Evolutionary conservation across 2,888 invertebrate genomes (phyloP), one percentile per base, ranked within the genome.

Genomic region (Epirrhoe alternata): DNA sequence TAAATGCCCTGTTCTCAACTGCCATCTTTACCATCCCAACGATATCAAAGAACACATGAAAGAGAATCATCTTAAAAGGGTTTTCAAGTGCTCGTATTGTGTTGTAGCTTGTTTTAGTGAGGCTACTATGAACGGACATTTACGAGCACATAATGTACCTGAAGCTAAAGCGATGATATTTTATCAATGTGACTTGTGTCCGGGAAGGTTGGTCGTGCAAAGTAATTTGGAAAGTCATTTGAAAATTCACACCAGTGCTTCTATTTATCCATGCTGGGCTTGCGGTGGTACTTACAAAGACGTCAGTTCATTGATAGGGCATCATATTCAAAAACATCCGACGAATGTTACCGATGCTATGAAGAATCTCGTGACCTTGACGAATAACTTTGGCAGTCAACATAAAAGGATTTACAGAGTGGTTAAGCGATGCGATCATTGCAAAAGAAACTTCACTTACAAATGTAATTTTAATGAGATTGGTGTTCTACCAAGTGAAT

Each of bases 41-140:
- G 90, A 94, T 64, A 92, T 86, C 69, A 85, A 80, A 49, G 71
- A 84, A 0, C 95, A 95, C 78, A 90, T 95, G 79, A 87, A 81
- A 62, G 77, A 77, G 50, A 74, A 74, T 16, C 94, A 95, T 75
- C 77, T 94, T 58, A 86, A 87, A 74, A 82, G 82, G 81, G 81
- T 92, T 57, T 90, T 75, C 70, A 91, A 88, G 73, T 94, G 94
- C 74, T 82, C 85, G 50, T 69, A 75, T 30, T 94, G 94, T 77
- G 82, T 86, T 33, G 79, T 86, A 14, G 86, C 86, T 59, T 94
- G 92, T 81, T 88, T 84, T 47, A 88, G 79, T 73, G 82, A 87
- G 70, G 59, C 68, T 1, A 88, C 89, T 17, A 92, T 92, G 75
- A 67, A 77, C 31, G 83, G 81, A 61, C 94, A 94, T 81, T 74